Conservation (phyloP, 2,113 vertebrate genomes). For the Heptranchias perlo region DNA sequence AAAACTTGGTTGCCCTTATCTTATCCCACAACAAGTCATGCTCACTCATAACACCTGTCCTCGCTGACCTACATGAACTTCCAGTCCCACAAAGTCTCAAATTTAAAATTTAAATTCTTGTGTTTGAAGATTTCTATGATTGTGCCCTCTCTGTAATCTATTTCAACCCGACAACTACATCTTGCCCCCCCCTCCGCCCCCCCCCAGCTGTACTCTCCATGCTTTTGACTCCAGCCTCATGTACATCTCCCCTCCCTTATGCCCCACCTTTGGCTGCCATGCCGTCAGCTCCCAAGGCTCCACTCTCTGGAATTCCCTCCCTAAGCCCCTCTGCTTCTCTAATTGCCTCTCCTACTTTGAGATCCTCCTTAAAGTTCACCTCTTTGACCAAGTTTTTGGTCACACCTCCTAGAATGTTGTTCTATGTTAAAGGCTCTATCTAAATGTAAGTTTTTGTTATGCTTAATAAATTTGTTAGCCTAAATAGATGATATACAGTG, state of each 20-base stretch:
- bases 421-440: background rate
- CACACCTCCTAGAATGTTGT: background rate
- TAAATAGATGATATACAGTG: background rate
- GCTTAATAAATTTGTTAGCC: background rate
- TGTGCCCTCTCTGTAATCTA: background rate
- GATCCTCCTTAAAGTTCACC: background rate
- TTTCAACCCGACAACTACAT: background rate
- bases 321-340: background rate
- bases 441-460: background rate
- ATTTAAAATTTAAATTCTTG: background rate
- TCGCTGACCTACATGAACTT: background rate
- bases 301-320: background rate
- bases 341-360: too few relatives aligned
- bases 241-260: background rate
- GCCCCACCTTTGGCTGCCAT: background rate
- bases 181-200: background rate
- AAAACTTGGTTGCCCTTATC: background rate
- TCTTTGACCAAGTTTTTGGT: too few relatives aligned
- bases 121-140: background rate
- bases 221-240: background rate
- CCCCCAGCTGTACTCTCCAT: background rate
- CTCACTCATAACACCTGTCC: background rate
- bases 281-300: background rate
- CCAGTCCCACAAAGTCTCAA: background rate
- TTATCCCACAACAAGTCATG: background rate